These are phyloP conservation scores for Tridacna gigas DNA, from an alignment of 2,888 invertebrate species.

Conservation along the genomic window DNA sequence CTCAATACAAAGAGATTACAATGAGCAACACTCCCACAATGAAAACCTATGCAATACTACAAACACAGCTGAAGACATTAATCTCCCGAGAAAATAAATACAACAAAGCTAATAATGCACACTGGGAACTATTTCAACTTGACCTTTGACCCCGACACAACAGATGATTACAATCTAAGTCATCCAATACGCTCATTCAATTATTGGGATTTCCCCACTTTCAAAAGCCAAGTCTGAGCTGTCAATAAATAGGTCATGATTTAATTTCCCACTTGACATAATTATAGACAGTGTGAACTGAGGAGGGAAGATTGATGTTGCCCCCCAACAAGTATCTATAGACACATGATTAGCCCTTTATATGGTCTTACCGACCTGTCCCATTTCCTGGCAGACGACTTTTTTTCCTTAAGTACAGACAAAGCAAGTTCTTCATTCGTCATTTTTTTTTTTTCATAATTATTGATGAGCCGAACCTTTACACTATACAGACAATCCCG, in stretches of 20 bases:
- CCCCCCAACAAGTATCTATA: conserved; percentile 5
- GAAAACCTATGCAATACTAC: not conserved
- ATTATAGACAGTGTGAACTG: conserved; percentile 36
- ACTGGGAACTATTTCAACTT: conserved; percentile 58
- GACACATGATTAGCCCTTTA: conserved; percentile 5
- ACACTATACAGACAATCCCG: too few relatives aligned
- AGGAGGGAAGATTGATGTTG: conserved; percentile 17
- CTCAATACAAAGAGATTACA: not conserved
- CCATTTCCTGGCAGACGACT: too few relatives aligned
- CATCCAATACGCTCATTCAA: conserved; percentile 56
- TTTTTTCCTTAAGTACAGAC: too few relatives aligned
- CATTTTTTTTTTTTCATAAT: too few relatives aligned
- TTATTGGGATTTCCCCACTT: conserved; percentile 61
- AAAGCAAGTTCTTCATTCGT: too few relatives aligned
- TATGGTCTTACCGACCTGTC: not conserved
- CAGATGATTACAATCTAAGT: conserved; percentile 57
- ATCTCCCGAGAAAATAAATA: not conserved
- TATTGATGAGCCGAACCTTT: too few relatives aligned
- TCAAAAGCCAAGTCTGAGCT: conserved; percentile 43
- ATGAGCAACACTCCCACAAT: not conserved
- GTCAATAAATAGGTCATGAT: conserved; percentile 59
- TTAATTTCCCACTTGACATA: conserved; percentile 47
- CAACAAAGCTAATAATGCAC: not conserved
- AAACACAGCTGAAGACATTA: conserved; percentile 10
- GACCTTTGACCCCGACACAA: conserved; percentile 63